Percentiles rank a stretch among this genome's conserved stretches.
Evolutionary conservation across 2,888 invertebrate genomes (phyloP).

Genomic region (Bombyx huttoni): DNA sequence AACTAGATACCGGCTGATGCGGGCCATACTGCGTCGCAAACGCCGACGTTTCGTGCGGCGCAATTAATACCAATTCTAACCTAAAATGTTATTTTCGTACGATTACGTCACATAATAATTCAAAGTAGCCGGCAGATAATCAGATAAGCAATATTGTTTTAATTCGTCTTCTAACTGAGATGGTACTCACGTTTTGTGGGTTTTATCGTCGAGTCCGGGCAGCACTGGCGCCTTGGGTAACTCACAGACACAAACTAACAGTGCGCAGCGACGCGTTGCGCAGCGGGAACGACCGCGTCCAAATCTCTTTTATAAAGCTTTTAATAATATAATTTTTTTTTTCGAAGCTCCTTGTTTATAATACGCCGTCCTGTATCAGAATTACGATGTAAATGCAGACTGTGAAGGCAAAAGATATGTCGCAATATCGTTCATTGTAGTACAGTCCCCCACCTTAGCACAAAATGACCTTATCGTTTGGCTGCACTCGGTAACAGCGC

Average conservation of each 20-base stretch:
- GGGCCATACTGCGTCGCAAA: conserved; percentile 53
- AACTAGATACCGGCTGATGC: conserved; percentile 54
- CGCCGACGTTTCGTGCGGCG: conserved; percentile 39
- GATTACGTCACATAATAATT: neutral
- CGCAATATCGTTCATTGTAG: conserved; percentile 35
- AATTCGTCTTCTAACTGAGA: neutral
- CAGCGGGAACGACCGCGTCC: conserved; percentile 35
- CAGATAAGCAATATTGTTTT: conserved; percentile 21
- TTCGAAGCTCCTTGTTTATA: conserved; percentile 6
- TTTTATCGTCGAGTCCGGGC: conserved; percentile 27
- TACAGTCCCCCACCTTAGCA: conserved; percentile 42
- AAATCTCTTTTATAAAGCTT: neutral
- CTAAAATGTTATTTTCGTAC: conserved; percentile 26
- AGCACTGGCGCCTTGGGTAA: conserved; percentile 31
- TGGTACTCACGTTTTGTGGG: conserved; percentile 37
- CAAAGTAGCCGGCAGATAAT: conserved; percentile 11
- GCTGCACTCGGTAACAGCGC: conserved; percentile 51
- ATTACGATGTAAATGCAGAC: conserved; percentile 2
- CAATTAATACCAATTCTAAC: conserved; percentile 52
- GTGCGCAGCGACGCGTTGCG: conserved; percentile 27
- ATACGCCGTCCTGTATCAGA: conserved; percentile 11
- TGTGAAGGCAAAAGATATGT: conserved; percentile 18
- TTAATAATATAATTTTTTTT: neutral
- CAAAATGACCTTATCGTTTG: conserved; percentile 57
- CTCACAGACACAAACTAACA: conserved; percentile 27